A percentile compares a stretch with the other conserved stretches of the same genome.
These are phyloP conservation scores for Brienomyrus longianalis DNA, from an alignment of 2,113 vertebrate species.

Conservation along the genomic window DNA sequence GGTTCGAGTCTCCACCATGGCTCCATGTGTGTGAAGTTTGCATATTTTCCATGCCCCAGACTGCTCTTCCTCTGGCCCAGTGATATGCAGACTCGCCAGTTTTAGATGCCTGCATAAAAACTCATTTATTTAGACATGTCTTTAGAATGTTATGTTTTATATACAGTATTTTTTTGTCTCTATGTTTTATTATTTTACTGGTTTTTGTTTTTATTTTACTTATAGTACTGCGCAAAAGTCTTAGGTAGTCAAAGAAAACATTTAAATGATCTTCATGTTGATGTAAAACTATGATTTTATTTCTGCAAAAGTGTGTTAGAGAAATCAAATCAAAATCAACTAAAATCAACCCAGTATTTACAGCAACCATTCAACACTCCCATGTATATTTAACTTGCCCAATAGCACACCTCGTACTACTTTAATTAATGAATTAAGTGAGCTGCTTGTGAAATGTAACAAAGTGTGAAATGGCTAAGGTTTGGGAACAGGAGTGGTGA, in stretches of 20 bases:
- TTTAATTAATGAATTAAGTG: neutral
- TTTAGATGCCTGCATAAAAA: neutral
- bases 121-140: neutral
- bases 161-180: neutral
- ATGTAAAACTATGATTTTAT: neutral
- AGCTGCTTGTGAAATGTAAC: neutral
- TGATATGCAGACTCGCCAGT: neutral
- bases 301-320: neutral
- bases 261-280: neutral
- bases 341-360: neutral
- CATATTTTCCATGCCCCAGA: neutral
- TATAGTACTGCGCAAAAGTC: neutral
- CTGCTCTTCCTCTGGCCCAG: neutral
- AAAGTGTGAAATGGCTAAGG: neutral
- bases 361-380: neutral
- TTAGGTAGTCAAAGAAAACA: neutral
- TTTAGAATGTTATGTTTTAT: neutral
- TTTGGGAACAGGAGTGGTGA: neutral
- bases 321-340: neutral
- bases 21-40: neutral
- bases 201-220: neutral
- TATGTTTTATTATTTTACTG: neutral
- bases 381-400: neutral
- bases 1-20: neutral
- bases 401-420: neutral